Evolutionary conservation across 2,888 invertebrate species (phyloP), one percentile per base, ranked within the genome.

Genomic region (Pediacus dermestoides): DNA sequence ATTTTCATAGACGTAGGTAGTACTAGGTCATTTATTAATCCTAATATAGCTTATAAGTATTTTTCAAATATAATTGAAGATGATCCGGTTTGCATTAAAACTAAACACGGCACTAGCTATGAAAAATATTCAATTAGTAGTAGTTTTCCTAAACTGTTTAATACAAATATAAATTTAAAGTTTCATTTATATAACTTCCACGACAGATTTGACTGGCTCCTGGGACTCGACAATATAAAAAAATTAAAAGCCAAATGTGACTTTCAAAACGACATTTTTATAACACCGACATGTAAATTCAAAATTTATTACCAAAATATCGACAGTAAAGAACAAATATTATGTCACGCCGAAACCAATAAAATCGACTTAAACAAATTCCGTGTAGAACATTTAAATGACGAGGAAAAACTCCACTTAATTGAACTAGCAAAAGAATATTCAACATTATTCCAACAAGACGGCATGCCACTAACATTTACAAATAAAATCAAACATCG

Each of bases 401-500:
- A n/a, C 7, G 57, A 55, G 38, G 55, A 58, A 46, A 39, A 40
- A 39, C 12, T 23, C 10, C 15, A 30, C 23, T 27, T 55, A 11
- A 18, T 35, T 4, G 44, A 50, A 14, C 13, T 53, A n/a, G 46
- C 38, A 8, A 31, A 35, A 18, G 12, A 51, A 37, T 57, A 39
- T 34, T 25, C 40, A 28, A 43, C 50, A 11, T 38, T 58, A 31
- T 56, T 59, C 26, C 43, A 53, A 30, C 33, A 32, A 27, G 50
- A 52, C 16, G 46, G 45, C 2, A 16, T 44, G 12, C 23, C 35
- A 4, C 37, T 61, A 21, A 46, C 53, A 1, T 58, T 54, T 31
- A 53, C 55, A 1, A 54, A 47, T 22, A 12, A 50, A 34, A 42
- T 60, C 3, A 55, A 59, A 45, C 60, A 60, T 22, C 4, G 31